A percentile compares a stretch with the other conserved stretches of the same genome.
These are phyloP conservation scores for Darevskia nairensis DNA, from an alignment of 2,797 vertebrate species.

Conservation along the genomic window DNA sequence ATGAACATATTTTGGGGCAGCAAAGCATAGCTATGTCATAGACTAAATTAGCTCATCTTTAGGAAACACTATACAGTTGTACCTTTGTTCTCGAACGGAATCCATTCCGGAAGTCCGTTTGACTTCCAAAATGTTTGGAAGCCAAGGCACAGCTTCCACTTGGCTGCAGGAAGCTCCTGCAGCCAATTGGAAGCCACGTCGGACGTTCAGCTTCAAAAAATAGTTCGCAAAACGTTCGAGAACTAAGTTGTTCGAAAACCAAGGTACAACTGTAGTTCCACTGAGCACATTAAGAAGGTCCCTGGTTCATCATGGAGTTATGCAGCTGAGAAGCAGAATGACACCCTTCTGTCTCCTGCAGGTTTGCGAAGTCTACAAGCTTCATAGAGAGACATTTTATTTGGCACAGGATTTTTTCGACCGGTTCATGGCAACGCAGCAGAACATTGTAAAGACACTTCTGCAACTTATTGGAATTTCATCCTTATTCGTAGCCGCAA, in stretches of 20 bases:
- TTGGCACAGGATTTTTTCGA: slow-evolving; percentile 97
- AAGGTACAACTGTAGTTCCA: too few species aligned
- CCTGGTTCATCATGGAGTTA: not conserved
- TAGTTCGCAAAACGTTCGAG: not conserved
- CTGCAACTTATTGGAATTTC: slow-evolving; percentile 96
- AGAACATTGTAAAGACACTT: slow-evolving; percentile 89
- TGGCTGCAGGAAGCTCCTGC: too few species aligned
- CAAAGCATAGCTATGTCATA: not conserved
- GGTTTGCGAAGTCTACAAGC: slow-evolving; percentile 96
- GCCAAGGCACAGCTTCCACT: too few species aligned
- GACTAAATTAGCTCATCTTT: not conserved
- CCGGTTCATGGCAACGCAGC: slow-evolving; percentile 95
- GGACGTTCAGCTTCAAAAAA: too few species aligned
- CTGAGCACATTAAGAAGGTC: too few species aligned
- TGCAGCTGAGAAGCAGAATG: not conserved
- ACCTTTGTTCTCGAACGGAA: too few species aligned
- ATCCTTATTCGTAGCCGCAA: slow-evolving; percentile 95
- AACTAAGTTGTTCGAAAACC: too few species aligned
- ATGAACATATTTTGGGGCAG: not conserved
- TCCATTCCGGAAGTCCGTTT: too few species aligned
- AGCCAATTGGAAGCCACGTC: too few species aligned
- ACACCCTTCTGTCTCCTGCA: slow-evolving; percentile 60
- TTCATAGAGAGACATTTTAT: slow-evolving; percentile 96
- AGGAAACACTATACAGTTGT: not conserved
- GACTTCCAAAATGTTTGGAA: too few species aligned